Evolutionary conservation across 2,113 vertebrate genomes (phyloP), one percentile per base, ranked within the genome.

Genomic region (Mormyrus lacerda): DNA sequence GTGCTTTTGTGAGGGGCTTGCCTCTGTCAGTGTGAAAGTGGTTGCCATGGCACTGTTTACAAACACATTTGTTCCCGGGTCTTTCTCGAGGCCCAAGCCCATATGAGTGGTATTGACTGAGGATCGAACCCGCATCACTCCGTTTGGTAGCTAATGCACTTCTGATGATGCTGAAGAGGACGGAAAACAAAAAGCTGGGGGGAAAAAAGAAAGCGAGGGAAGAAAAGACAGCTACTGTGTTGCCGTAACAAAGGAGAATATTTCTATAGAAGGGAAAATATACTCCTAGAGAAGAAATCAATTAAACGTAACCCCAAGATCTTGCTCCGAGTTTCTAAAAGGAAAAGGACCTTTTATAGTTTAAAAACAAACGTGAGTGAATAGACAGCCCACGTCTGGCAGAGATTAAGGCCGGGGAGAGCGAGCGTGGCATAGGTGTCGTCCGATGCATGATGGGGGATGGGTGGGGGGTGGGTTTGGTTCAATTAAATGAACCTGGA

Each of bases 71-170:
- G 87, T 85, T 87, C 90, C 88, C 61, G 85, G 84, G 90, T 79
- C 90, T 91, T 91, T 91, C 89, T 87, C 69, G 90, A 89, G 88
- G 89, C 91, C 91, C 88, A 89, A 89, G 83, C 90, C 76, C 88
- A 91, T 89, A 88, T 91, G 91, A 93, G 91, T 91, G 91, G 85
- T 92, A 93, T 93, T 89, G 92, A 93, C 92, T 92, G 89, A 89
- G 91, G 90, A 93, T 93, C 92, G 92, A 93, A 93, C 89, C 79
- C 79, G 50, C 93, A 91, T 92, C 90, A 93, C 91, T 92, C 90
- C 92, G 91, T 92, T 93, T 92, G 91, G 91, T 93, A 92, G 92
- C 93, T 93, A 93, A 93, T 93, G 93, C 93, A 93, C 91, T 92
- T 93, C 92, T 90, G 90, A 92, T 91, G 91, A 89, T 88, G 89